Base-by-base conservation (phyloP, 2,797 vertebrate genomes). In the Syngnathus rostellatus region DNA sequence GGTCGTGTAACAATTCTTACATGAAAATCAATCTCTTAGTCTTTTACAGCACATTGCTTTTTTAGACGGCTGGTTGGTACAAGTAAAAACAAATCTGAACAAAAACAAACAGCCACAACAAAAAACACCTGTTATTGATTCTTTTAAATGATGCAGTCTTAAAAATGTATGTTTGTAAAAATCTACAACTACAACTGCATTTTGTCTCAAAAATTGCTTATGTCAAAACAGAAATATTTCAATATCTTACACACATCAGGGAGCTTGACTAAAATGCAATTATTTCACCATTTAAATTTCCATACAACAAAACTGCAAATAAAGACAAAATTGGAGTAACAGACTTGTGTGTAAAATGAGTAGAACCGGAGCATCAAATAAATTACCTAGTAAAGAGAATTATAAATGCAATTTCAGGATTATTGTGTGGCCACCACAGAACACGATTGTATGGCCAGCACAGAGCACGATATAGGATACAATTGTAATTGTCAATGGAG, bases 181-280 rank as follows among this genome's bases (percentile, higher is more conserved):
- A 94, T 92, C 92, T 94, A 93, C 91, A 83, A 90, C 89, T 94
- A 93, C 85, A 92, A 92, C 91, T 93, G 90, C 92, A 93, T 94
- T 92, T 89, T 90, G 89, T 91, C 87, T 83, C 23, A 86, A 91
- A 86, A 86, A 82, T 72, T 81, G 86, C 64, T 7, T 59, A 78
- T 68, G 68, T 79, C 66, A 61, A 77, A 75, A 87, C 80, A 75
- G 77, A 89, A 90, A 85, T 79, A 87, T 83, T 84, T 76, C 86
- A 80, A 87, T 86, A 86, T 83, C 81, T 86, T 87, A 88, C 85
- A 90, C 86, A 90, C 86, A 90, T 90, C 86, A 93, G 90, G 94
- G 89, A 90, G 89, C 84, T 90, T 82, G 91, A 93, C 90, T 91
- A 92, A 91, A 93, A 92, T 91, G 92, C 88, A 92, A 92, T 90